Evolutionary conservation across 1,140 invertebrate species (phyloP).

Genomic region (Lordiphosa collinella): DNA sequence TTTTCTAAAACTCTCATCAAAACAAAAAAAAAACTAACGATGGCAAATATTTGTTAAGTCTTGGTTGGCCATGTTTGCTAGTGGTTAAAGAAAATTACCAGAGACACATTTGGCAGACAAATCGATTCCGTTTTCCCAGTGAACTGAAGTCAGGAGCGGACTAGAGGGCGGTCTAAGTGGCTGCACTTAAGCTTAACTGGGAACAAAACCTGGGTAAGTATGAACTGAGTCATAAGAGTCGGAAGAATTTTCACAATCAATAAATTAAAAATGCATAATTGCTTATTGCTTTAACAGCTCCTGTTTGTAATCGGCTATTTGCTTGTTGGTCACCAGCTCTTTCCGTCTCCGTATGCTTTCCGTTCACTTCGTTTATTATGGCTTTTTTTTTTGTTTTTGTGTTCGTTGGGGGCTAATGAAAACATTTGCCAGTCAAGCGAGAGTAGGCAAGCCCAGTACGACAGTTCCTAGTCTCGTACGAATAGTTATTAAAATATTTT

Average conservation of each 20-base stretch:
- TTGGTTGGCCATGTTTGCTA: slow-evolving; percentile 22
- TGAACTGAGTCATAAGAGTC: no score
- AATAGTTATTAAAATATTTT: slow-evolving; percentile 74
- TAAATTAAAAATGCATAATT: background rate
- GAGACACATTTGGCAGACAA: slow-evolving; percentile 4
- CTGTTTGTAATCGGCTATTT: background rate
- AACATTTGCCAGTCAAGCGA: slow-evolving; percentile 55
- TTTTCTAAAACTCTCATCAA: no score
- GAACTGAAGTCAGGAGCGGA: no score
- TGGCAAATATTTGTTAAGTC: slow-evolving; percentile 9
- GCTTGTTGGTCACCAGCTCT: background rate
- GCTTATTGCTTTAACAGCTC: background rate
- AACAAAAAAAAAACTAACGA: no score
- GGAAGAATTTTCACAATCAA: no score
- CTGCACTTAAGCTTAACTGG: no score
- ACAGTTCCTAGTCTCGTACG: slow-evolving; percentile 15
- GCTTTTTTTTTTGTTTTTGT: slow-evolving; percentile 9
- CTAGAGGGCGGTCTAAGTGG: no score
- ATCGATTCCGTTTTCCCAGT: background rate
- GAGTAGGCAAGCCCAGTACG: slow-evolving; percentile 27
- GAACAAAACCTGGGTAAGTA: no score
- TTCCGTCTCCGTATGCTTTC: background rate
- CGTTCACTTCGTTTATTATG: slow-evolving; percentile 5
- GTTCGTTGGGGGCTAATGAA: slow-evolving; percentile 62
- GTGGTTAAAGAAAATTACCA: slow-evolving; percentile 5